phyloP scores from a whole-genome alignment of 2,113 vertebrate species.

The Crypturellus undulatus region DNA sequence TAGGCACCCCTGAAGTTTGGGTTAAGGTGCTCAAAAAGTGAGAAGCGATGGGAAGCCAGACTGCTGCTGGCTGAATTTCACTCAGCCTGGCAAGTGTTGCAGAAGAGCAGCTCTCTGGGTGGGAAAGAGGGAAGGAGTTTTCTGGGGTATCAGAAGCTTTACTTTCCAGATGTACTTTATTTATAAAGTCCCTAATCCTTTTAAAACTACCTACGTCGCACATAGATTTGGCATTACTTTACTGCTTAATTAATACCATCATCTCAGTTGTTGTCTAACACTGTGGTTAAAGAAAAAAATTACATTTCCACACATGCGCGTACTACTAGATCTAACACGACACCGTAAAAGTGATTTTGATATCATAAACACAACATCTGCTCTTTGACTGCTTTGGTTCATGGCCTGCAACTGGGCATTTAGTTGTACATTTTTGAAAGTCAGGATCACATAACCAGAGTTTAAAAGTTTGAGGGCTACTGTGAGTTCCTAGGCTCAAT shows the following conservation, averaged over 20 bases:
- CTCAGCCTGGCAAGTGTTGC: neutral
- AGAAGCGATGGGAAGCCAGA: neutral
- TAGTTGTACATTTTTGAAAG: neutral
- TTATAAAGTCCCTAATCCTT: slow-evolving; percentile 32
- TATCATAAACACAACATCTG: neutral
- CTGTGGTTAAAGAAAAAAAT: neutral
- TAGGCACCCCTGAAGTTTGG: neutral
- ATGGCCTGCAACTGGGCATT: neutral
- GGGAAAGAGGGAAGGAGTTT: neutral
- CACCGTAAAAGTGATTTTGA: neutral
- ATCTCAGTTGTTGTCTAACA: slow-evolving; percentile 8
- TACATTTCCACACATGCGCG: neutral
- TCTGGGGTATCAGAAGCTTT: neutral
- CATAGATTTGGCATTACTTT: slow-evolving; percentile 18
- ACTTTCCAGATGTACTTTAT: slow-evolving; percentile 62
- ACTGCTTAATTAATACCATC: slow-evolving; percentile 54
- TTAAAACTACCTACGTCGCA: slow-evolving; percentile 55
- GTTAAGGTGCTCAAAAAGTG: neutral
- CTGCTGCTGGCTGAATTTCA: neutral
- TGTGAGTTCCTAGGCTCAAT: neutral
- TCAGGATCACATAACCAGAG: neutral
- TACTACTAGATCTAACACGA: neutral
- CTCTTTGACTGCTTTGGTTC: neutral
- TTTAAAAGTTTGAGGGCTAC: neutral
- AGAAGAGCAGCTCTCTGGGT: neutral